Evolutionary conservation across 1,140 invertebrate genomes (phyloP).

Genomic region (Danaus melanippus): DNA sequence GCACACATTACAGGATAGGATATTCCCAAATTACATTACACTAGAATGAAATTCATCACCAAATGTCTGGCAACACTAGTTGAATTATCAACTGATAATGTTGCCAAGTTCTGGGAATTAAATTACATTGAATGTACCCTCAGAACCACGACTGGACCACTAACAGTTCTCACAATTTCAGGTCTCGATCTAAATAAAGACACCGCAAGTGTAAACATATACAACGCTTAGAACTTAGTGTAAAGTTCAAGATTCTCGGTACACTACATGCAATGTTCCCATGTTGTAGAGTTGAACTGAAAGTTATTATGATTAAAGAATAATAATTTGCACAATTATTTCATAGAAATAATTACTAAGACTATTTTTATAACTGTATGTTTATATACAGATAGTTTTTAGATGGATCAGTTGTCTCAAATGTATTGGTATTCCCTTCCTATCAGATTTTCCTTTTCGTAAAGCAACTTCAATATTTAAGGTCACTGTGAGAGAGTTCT

Average conservation of each 20-base stretch:
- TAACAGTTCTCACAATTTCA: conserved; percentile 16
- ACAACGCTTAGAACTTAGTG: conserved; percentile 13
- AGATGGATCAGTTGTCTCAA: no score
- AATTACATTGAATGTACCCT: conserved; percentile 23
- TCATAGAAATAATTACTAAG: no score
- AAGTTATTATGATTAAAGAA: no score
- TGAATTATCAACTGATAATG: conserved; percentile 25
- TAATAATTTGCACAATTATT: no score
- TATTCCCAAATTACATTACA: no score
- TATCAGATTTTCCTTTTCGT: conserved; percentile 12
- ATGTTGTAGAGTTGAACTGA: no score
- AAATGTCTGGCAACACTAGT: conserved; percentile 18
- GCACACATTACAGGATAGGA: no score
- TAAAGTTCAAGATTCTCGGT: conserved; percentile 7
- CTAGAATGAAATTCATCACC: neutral
- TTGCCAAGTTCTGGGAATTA: conserved; percentile 24
- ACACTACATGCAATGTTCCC: no score
- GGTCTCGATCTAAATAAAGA: conserved; percentile 15
- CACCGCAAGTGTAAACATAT: conserved; percentile 8
- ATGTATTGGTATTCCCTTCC: no score
- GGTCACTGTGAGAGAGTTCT: conserved; percentile 22
- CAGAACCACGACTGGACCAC: conserved; percentile 14
- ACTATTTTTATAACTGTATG: no score
- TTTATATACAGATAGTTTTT: no score
- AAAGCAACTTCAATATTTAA: conserved; percentile 13